These are phyloP conservation scores for Tauraco erythrolophus DNA, from an alignment of 2,113 vertebrate genomes.

Conservation along the genomic window DNA sequence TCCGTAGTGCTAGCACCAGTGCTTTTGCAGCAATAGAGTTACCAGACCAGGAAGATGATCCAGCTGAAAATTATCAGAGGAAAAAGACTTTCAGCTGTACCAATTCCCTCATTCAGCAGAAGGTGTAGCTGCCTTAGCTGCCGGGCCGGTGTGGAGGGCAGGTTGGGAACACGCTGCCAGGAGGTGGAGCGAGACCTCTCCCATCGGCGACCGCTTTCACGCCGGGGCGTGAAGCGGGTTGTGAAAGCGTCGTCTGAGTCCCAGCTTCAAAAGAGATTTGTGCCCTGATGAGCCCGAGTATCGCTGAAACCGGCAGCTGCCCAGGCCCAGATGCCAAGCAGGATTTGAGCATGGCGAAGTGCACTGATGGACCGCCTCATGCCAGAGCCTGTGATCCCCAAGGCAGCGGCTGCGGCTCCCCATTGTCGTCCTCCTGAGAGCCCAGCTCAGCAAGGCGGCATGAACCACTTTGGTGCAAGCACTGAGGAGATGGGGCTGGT, in stretches of 20 bases:
- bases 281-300: neutral
- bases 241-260: neutral
- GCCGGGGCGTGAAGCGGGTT: neutral
- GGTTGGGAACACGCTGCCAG: neutral
- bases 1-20: neutral
- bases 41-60: neutral
- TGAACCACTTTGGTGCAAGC: accelerated
- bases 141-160: neutral
- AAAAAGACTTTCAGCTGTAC: neutral
- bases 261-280: neutral
- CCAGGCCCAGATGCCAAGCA: neutral
- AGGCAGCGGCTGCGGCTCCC: accelerated
- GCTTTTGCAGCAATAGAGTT: neutral
- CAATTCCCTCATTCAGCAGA: conserved; percentile 5
- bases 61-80: neutral
- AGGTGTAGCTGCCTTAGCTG: neutral
- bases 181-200: neutral
- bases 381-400: neutral
- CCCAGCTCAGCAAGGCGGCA: accelerated
- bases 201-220: neutral
- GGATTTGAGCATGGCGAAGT: accelerated
- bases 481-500: neutral
- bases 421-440: accelerated
- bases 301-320: neutral
- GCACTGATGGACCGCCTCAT: neutral